Evolutionary conservation across 2,888 invertebrate genomes (phyloP).

Genomic region (Ceramica pisi): DNA sequence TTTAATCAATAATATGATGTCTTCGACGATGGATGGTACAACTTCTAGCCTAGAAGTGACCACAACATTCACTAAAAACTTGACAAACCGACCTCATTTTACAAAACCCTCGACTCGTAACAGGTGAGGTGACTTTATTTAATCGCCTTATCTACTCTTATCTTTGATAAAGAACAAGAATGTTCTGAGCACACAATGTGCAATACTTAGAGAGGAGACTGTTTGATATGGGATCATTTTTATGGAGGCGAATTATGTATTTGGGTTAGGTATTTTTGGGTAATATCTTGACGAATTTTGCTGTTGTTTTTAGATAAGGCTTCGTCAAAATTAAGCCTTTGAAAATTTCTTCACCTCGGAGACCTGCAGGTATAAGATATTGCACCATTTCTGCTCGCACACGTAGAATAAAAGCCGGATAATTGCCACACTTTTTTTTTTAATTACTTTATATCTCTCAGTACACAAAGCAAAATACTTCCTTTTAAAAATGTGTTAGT

Average conservation of each 20-base stretch:
- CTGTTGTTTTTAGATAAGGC: not conserved
- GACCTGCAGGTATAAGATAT: too few species aligned
- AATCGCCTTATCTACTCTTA: constrained; percentile 49
- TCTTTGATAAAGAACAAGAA: constrained; percentile 66
- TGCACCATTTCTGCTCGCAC: not conserved
- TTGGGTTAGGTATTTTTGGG: constrained; percentile 34
- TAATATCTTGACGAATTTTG: not conserved
- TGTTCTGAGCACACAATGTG: constrained; percentile 62
- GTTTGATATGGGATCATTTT: constrained; percentile 51
- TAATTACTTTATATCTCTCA: too few species aligned
- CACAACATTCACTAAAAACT: not conserved
- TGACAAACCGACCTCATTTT: constrained; percentile 47
- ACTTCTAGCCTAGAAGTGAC: not conserved
- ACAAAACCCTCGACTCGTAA: constrained; percentile 22
- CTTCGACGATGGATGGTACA: not conserved
- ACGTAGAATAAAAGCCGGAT: too few species aligned
- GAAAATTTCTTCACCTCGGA: not conserved
- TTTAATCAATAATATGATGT: too few species aligned
- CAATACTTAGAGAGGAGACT: constrained; percentile 42
- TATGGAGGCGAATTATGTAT: constrained; percentile 35
- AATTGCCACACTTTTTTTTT: too few species aligned
- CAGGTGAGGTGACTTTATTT: constrained; percentile 50
- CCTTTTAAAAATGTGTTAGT: too few species aligned
- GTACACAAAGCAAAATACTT: too few species aligned
- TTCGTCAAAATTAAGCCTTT: not conserved